Base-by-base conservation (phyloP, 1,140 invertebrate species). In the Euura saliciscinereae region DNA sequence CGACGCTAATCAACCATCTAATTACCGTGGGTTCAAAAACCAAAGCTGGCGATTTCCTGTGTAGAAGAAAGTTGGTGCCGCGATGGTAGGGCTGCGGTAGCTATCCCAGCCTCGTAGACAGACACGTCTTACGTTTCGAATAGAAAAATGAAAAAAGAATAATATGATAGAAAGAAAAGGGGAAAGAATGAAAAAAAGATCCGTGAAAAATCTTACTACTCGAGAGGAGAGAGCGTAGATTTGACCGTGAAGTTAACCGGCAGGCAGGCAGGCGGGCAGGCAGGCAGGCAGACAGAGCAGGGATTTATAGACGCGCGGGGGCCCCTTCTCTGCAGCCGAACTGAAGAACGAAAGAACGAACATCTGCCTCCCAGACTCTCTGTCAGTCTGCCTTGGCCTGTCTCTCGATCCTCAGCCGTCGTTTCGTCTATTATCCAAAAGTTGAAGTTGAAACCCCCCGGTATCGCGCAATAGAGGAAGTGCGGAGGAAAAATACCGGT, bases 191-290 rank as follows among this genome's bases (percentile, higher is more conserved):
- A 59, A 59, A 51, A 8, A 51, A 51, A 59, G 6, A 59, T 59
- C 3, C 51, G 51, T 59, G 51, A 59, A 59, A 59, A 59, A 59
- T 59, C 51, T 59, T 59, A 59, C 51, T 59, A 59, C 51, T 4
- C 51, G 5, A 28, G 13, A 59, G 51, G 51, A 59, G 51, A 59
- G 51, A 59, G 51, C 51, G 51, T 59, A 59, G 51, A 59, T 59
- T 59, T 59, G 51, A 59, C 51, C 51, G 51, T 59, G 51, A 59
- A 59, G 51, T n/a, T n/a, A 59, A 59, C 51, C 51, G 51, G 51
- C 28, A 28, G 28, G 28, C 28, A 51, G 11, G 46, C 51, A 59
- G 51, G 51, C 51, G n/a, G 51, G 51, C 51, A 5, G 51, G 51
- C 51, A 59, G 51, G 51, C 10, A 59, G 13, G 51, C 51, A 59